These are phyloP conservation scores for Ptilodon capucinus DNA, from an alignment of 2,888 invertebrate species.

Conservation along the genomic window DNA sequence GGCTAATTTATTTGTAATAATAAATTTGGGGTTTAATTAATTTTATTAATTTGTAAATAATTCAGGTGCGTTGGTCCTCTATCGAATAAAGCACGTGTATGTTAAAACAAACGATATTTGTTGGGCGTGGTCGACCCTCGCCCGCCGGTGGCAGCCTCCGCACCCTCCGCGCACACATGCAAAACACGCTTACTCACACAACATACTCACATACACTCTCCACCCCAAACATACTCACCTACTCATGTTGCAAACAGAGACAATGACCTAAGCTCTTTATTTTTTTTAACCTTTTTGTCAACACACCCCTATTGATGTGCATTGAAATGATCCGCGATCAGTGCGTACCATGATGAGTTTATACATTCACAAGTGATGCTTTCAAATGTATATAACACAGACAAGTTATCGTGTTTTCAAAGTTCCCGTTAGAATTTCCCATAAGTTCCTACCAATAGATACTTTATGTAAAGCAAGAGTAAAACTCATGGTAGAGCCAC, in stretches of 20 bases:
- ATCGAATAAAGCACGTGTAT: slow-evolving; percentile 25
- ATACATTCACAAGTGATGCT: too few relatives aligned
- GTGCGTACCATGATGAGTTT: too few relatives aligned
- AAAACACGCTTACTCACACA: background rate
- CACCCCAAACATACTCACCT: slow-evolving; percentile 46
- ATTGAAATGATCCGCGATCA: slow-evolving; percentile 32
- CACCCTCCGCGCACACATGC: slow-evolving; percentile 46
- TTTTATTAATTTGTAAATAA: too few relatives aligned
- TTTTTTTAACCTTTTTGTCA: slow-evolving; percentile 71
- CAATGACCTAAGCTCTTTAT: slow-evolving; percentile 77
- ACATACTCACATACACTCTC: slow-evolving; percentile 47
- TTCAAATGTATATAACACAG: too few relatives aligned
- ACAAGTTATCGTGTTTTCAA: too few relatives aligned
- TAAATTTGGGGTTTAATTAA: too few relatives aligned
- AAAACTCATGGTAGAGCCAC: too few relatives aligned
- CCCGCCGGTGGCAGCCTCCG: slow-evolving; percentile 59
- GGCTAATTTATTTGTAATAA: too few relatives aligned
- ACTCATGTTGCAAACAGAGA: slow-evolving; percentile 56
- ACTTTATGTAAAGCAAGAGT: too few relatives aligned
- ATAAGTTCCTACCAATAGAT: too few relatives aligned
- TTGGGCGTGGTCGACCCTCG: slow-evolving; percentile 68
- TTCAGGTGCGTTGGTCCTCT: background rate
- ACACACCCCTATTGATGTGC: slow-evolving; percentile 49
- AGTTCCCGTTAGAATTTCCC: too few relatives aligned
- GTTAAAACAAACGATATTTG: slow-evolving; percentile 63